Percentiles rank a stretch among this genome's conserved stretches.
Evolutionary conservation across 2,113 vertebrate species (phyloP).

Genomic region (Sisor rabdophorus): DNA sequence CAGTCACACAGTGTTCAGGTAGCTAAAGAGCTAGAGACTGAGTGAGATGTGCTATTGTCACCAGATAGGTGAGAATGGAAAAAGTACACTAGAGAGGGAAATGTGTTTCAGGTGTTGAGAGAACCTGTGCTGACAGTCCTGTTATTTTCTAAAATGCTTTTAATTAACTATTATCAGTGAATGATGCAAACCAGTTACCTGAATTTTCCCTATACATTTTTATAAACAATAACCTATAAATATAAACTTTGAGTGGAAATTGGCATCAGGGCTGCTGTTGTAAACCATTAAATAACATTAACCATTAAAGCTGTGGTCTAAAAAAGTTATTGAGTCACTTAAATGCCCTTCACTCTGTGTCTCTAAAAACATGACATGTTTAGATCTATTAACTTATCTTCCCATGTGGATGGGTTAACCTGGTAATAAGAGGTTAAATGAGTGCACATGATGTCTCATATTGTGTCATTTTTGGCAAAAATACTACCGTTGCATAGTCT

Average conservation of each 20-base stretch:
- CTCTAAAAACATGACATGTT: not conserved
- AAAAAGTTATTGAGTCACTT: not conserved
- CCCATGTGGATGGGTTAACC: not conserved
- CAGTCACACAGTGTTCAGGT: not conserved
- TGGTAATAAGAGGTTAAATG: slow-evolving; percentile 51
- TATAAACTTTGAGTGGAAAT: not conserved
- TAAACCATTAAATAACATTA: too few relatives aligned
- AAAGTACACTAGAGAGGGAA: not conserved
- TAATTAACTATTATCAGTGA: too few relatives aligned
- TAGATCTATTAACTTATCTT: too few relatives aligned
- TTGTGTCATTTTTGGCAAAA: slow-evolving; percentile 40
- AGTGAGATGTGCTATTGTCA: slow-evolving; percentile 23
- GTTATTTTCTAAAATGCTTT: not conserved
- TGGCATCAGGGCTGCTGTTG: too few relatives aligned
- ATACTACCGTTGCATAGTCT: slow-evolving; percentile 2
- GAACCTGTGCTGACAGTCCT: not conserved
- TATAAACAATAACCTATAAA: not conserved
- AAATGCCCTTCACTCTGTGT: not conserved
- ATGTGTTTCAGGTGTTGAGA: not conserved
- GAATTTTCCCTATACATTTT: not conserved
- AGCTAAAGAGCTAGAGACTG: slow-evolving; percentile 15
- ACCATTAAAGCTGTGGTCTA: not conserved
- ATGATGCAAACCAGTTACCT: too few relatives aligned
- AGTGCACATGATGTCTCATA: slow-evolving; percentile 44
- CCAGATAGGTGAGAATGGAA: slow-evolving; percentile 22